Base-by-base conservation (phyloP, 2,888 invertebrate species). In the Pseudococcus longispinus region DNA sequence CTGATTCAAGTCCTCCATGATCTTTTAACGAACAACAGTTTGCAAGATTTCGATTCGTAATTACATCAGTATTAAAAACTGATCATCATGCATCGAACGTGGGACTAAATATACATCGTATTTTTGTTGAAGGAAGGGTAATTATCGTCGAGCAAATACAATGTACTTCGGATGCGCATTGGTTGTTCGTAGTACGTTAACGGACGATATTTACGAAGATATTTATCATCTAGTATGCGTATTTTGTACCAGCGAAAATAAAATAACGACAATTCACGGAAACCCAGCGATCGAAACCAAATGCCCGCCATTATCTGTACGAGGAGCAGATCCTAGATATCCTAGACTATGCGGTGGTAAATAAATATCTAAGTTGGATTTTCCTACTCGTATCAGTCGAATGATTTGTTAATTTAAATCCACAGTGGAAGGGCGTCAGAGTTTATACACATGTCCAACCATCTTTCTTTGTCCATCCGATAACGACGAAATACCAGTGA, bases 101-200 rank as follows among this genome's bases (percentile, higher is more conserved):
- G 15, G 9, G 44, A 46, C 44, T 46, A 13, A 46, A 15, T 37
- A 15, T 8, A 13, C 8, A 26, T 65, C 13, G 11, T 26, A 20
- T 20, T n/a, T 60, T 15, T 46, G 18, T 83, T n/a, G 1, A 1
- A 83, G 83, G 5, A 5, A 51, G 20, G 83, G 37, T n/a, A 84
- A 20, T 11, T 84, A 60, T 60, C 18, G 51, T 32, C 51, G 55
- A 60, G 84, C n/a, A 9, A 84, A 84, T n/a, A 32, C 84, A 13
- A 20, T 60, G 84, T 84, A n/a, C n/a, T 51, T 84, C 13, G 84
- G 84, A 13, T 84, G 84, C 20, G 18, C 84, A 6, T 13, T 84
- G 8, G 60, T 60, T 8, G 20, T 84, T 37, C 44, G 51, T 9
- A 84, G 20, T 26, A 29, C 32, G 18, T 13, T 84, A 42, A 3